Conservation (phyloP, 2,797 vertebrate genomes). For the Huso huso region DNA sequence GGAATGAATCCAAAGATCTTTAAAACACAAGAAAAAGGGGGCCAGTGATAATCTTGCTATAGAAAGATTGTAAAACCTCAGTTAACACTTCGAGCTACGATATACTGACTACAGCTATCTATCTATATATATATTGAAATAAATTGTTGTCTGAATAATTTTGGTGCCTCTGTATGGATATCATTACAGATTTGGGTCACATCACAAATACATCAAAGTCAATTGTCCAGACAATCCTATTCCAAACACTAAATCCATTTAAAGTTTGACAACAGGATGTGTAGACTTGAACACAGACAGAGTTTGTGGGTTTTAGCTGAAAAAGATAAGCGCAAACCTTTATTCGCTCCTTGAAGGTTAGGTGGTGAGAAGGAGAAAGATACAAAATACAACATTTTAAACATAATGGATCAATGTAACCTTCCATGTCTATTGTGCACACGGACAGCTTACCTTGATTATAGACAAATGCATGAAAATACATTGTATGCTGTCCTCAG, state of each 20-base stretch:
- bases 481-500: too few species aligned
- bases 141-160: not conserved
- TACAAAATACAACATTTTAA: constrained; percentile 1
- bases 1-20: too few species aligned
- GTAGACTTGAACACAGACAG: not conserved
- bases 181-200: not conserved
- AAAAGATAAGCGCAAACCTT: constrained; percentile 49
- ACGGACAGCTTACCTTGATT: too few species aligned
- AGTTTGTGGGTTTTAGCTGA: constrained; percentile 14
- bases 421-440: not conserved
- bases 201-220: not conserved
- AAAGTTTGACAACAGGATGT: too few species aligned
- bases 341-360: constrained; percentile 46
- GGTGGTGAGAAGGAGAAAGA: constrained; percentile 37
- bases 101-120: too few species aligned
- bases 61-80: too few species aligned
- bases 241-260: too few species aligned
- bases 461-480: not conserved
- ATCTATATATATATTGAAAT: too few species aligned
- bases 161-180: constrained; percentile 18
- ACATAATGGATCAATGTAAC: not conserved
- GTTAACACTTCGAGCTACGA: too few species aligned
- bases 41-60: too few species aligned
- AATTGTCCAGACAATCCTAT: too few species aligned
- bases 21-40: too few species aligned